Evolutionary conservation across 2,797 vertebrate genomes (phyloP), one percentile per base, ranked within the genome.

Genomic region (Chrosomus eos): DNA sequence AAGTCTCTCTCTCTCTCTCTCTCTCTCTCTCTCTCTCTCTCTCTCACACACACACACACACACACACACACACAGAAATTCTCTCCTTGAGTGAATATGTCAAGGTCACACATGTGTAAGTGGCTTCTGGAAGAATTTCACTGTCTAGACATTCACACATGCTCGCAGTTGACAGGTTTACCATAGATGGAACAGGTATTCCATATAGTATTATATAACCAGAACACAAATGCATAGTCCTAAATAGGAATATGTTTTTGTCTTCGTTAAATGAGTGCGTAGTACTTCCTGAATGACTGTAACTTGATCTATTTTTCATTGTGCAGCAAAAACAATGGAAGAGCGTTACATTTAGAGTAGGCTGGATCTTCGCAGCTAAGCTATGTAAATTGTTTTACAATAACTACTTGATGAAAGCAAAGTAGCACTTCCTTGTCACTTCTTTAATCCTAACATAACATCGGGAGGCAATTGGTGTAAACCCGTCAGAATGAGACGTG

Each of bases 401-500:
- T 11, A n/a, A 26, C 43, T 55, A 83, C 18, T 60, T 68, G 10
- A 40, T 66, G 3, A 53, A 67, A 36, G 21, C 1, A 48, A 19
- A 60, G 0, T 18, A 75, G 64, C 19, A 58, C 28, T 68, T 70
- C 45, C 60, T 66, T 58, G 14, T 78, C 38, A 13, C n/a, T 33
- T 60, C 14, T 71, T 45, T 71, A 62, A 84, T 78, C 16, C 23
- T 1, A 18, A 33, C 11, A 18, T 36, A 11, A 33, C 11, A 18
- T 36, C 38, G 75, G 3, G 21, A 10, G 7, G 21, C 53, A 16
- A 71, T 84, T 84, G 83, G 83, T 79, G 19, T 60, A n/a, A 40
- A 33, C 40, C 13, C 6, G 28, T 62, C 51, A 28, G 28, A 53
- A 79, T 60, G 40, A 79, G 83, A 72, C 83, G 74, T 84, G 83